Evolutionary conservation across 2,113 vertebrate genomes (phyloP).

Genomic region (Anser brachyrhynchus): DNA sequence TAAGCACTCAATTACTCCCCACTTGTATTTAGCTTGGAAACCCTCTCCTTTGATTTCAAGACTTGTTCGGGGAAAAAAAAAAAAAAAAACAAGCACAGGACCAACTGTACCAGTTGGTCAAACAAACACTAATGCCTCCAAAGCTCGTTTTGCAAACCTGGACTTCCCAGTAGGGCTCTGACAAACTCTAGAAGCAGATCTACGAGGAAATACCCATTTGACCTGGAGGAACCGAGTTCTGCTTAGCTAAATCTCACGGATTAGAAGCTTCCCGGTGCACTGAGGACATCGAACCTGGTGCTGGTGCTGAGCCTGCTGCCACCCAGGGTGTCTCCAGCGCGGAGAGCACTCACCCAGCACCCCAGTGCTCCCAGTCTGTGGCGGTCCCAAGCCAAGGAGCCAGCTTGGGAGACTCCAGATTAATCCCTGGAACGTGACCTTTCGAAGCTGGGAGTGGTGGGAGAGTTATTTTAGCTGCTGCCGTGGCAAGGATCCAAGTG

Average conservation of each 20-base stretch:
- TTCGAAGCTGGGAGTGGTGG: constrained; percentile 41
- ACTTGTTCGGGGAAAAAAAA: neutral
- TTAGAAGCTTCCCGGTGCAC: neutral
- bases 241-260: neutral
- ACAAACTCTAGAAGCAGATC: neutral
- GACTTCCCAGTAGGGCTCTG: neutral
- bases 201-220: neutral
- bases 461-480: constrained; percentile 45
- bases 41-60: neutral
- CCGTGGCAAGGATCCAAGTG: neutral
- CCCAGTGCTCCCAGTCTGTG: rapidly evolving
- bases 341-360: neutral
- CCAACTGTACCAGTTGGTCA: neutral
- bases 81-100: neutral
- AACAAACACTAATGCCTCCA: neutral
- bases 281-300: rapidly evolving
- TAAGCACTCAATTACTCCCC: neutral
- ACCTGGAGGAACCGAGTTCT: neutral
- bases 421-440: constrained; percentile 45
- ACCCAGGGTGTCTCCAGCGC: neutral
- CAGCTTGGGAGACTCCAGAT: neutral
- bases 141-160: neutral
- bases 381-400: neutral
- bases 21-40: neutral
- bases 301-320: neutral